These are phyloP conservation scores for Mayetiola destructor DNA, from an alignment of 2,888 invertebrate genomes.

Conservation along the genomic window DNA sequence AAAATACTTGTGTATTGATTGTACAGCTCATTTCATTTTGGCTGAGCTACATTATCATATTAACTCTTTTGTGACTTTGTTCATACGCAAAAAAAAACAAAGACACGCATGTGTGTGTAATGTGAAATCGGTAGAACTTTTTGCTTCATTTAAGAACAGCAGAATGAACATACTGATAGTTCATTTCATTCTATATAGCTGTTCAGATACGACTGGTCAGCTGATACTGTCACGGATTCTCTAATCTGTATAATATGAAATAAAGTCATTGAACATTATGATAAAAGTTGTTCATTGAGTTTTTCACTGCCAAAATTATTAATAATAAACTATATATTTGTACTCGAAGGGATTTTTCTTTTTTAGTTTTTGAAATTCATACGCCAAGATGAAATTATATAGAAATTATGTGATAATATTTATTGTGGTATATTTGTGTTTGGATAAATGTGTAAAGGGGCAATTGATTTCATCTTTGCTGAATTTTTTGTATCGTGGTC, in stretches of 20 bases:
- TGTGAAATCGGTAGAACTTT: not conserved
- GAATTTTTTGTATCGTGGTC: slow-evolving; percentile 14
- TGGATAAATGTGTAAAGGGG: slow-evolving; percentile 30
- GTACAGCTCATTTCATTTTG: too few species aligned
- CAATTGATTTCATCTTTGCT: slow-evolving; percentile 8
- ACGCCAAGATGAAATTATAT: slow-evolving; percentile 55
- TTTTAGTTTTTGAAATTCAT: slow-evolving; percentile 55
- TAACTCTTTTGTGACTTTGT: too few species aligned
- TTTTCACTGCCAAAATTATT: not conserved
- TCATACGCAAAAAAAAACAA: too few species aligned
- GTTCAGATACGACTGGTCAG: not conserved
- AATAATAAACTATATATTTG: not conserved
- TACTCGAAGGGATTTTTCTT: slow-evolving; percentile 30
- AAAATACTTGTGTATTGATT: too few species aligned
- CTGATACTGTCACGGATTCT: not conserved
- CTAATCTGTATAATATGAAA: too few species aligned
- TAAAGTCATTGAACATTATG: not conserved
- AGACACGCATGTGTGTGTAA: not conserved
- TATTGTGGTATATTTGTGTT: not conserved
- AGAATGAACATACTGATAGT: not conserved
- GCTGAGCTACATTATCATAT: too few species aligned
- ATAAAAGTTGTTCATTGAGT: not conserved
- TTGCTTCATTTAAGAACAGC: not conserved
- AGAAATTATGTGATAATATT: slow-evolving; percentile 41
- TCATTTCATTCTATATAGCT: slow-evolving; percentile 1